Evolutionary conservation across 2,888 invertebrate genomes (phyloP).

Genomic region (Trypoxylon attenuatum): DNA sequence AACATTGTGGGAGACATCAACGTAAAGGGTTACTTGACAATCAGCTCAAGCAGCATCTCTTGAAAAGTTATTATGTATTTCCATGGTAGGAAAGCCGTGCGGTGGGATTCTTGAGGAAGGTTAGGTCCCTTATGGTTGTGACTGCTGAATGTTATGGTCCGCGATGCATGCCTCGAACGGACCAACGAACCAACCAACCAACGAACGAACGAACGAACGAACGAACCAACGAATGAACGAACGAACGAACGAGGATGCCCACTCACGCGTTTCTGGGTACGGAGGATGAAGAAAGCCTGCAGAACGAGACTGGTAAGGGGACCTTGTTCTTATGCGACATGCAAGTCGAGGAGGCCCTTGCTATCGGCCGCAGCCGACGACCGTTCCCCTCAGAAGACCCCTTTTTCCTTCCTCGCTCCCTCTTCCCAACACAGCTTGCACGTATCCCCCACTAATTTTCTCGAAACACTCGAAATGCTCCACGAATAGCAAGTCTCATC

Average conservation of each 20-base stretch:
- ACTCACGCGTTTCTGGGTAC: slow-evolving; percentile 43
- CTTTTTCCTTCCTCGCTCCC: slow-evolving; percentile 14
- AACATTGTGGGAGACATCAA: no score
- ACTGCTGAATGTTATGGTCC: slow-evolving; percentile 44
- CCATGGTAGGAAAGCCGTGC: not conserved
- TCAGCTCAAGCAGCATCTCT: no score
- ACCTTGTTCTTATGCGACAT: slow-evolving; percentile 32
- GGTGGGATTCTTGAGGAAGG: slow-evolving; percentile 35
- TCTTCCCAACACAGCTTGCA: slow-evolving; percentile 1
- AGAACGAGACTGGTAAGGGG: slow-evolving; percentile 23
- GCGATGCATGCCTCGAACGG: slow-evolving; percentile 34
- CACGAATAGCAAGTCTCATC: no score
- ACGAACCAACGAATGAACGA: no score
- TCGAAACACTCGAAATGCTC: no score
- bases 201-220: no score
- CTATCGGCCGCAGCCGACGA: slow-evolving; percentile 31
- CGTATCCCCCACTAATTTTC: not conserved
- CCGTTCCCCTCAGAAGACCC: slow-evolving; percentile 23
- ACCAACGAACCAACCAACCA: no score
- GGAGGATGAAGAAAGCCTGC: slow-evolving; percentile 30
- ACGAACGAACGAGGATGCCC: no score
- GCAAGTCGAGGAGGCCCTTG: slow-evolving; percentile 23
- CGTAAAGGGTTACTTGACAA: no score
- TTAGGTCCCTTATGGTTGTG: slow-evolving; percentile 42
- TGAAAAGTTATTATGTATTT: no score